These are phyloP conservation scores for Coccyzus lansbergi DNA, from an alignment of 2,797 vertebrate species.

Conservation along the genomic window DNA sequence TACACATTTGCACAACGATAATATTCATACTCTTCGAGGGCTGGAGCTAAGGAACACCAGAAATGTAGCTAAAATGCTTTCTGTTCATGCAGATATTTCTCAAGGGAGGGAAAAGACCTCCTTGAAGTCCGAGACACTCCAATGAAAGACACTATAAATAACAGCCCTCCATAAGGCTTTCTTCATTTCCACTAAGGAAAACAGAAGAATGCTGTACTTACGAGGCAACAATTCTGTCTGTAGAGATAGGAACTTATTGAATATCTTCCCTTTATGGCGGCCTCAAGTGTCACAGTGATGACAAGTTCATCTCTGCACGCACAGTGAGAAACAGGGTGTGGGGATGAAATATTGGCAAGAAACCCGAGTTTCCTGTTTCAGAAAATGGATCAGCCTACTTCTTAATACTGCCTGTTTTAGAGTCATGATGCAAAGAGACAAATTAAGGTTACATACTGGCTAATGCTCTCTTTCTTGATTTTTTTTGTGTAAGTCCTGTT, in stretches of 20 bases:
- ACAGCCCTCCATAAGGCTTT: background rate
- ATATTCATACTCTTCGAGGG: background rate
- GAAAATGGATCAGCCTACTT: conserved; percentile 19
- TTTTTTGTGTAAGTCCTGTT: background rate
- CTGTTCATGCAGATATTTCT: background rate
- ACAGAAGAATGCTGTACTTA: background rate
- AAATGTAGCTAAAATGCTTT: background rate
- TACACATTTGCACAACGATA: background rate
- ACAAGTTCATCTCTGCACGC: fast-evolving
- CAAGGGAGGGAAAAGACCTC: background rate
- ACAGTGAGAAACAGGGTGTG: background rate
- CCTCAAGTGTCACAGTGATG: background rate
- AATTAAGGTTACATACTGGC: background rate
- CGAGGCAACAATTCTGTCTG: background rate
- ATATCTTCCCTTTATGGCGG: background rate
- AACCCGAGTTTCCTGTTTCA: background rate
- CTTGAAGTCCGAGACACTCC: background rate
- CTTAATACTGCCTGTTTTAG: background rate
- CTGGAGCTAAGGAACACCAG: background rate
- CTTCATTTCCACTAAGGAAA: background rate
- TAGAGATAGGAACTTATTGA: background rate
- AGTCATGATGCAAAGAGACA: background rate
- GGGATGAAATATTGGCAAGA: background rate
- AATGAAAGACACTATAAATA: background rate
- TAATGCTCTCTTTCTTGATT: background rate